Percentiles rank a stretch among this genome's conserved stretches.
phyloP scores from a whole-genome alignment of 2,113 vertebrate species.

The Phrynosoma blainvillii region DNA sequence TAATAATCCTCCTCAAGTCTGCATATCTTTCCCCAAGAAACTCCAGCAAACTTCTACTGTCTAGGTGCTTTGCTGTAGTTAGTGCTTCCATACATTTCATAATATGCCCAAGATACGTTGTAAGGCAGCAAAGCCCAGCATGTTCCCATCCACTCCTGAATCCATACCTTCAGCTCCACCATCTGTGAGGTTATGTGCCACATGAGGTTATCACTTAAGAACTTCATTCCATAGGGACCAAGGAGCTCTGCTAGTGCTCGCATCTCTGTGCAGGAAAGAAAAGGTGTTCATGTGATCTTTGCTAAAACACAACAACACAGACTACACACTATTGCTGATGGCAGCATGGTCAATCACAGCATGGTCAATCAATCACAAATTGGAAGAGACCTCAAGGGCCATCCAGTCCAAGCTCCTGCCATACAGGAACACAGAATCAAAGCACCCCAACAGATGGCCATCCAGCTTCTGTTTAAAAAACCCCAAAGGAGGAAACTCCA shows the following conservation, averaged over 20 bases:
- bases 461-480: too few relatives aligned
- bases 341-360: too few relatives aligned
- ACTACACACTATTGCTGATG: too few relatives aligned
- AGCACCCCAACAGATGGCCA: too few relatives aligned
- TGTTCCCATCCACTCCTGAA: not conserved
- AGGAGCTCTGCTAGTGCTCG: conserved; percentile 88
- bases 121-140: not conserved
- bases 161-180: conserved; percentile 88
- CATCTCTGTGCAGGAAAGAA: conserved; percentile 80
- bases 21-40: not conserved
- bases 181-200: conserved; percentile 97
- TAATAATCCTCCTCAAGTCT: not conserved
- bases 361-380: too few relatives aligned
- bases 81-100: not conserved
- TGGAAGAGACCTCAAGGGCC: too few relatives aligned
- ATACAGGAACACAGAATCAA: too few relatives aligned
- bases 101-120: too few relatives aligned
- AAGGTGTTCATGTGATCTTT: not conserved
- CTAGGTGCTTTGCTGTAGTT: not conserved
- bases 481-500: too few relatives aligned
- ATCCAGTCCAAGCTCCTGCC: too few relatives aligned
- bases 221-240: conserved; percentile 93
- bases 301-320: not conserved
- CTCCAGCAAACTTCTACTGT: too few relatives aligned
- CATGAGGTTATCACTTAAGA: conserved; percentile 94